These are phyloP conservation scores for Corythoichthys intestinalis DNA, from an alignment of 2,113 vertebrate genomes.

Conservation along the genomic window DNA sequence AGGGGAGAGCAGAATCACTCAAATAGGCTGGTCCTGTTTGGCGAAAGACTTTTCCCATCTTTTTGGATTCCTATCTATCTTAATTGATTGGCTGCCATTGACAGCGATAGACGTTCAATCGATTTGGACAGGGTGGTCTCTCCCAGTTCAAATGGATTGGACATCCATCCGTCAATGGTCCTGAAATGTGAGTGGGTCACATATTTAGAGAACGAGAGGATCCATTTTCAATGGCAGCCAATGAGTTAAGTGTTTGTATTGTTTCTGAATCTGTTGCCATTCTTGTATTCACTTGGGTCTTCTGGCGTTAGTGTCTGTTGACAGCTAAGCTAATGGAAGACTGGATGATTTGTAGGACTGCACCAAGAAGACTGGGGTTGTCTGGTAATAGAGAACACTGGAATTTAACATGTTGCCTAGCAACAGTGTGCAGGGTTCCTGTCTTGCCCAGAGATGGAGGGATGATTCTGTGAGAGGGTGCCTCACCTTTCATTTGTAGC, in stretches of 20 bases:
- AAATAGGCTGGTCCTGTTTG: slow-evolving; percentile 61
- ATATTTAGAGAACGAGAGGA: too few species aligned
- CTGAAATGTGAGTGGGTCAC: too few species aligned
- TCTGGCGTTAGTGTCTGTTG: slow-evolving; percentile 51
- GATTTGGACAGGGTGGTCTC: too few species aligned
- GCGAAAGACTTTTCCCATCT: not conserved
- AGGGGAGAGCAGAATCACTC: slow-evolving; percentile 11
- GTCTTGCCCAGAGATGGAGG: slow-evolving; percentile 38
- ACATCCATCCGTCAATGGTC: too few species aligned
- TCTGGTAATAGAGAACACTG: slow-evolving; percentile 47
- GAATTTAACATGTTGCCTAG: slow-evolving; percentile 70
- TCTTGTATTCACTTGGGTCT: slow-evolving; percentile 45
- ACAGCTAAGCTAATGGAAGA: slow-evolving; percentile 61
- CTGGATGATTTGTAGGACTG: slow-evolving; percentile 63
- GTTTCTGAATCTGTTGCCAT: slow-evolving; percentile 27
- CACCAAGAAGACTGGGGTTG: slow-evolving; percentile 45
- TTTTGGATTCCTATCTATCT: slow-evolving; percentile 13
- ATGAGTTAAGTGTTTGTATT: too few species aligned
- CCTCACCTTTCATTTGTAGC: slow-evolving; percentile 66
- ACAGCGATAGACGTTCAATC: too few species aligned
- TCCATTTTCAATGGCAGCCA: too few species aligned
- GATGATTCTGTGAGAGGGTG: slow-evolving; percentile 31
- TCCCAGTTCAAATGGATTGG: too few species aligned
- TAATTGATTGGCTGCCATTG: not conserved
- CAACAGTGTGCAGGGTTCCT: slow-evolving; percentile 57